Evolutionary conservation across 2,113 vertebrate species (phyloP).

Genomic region (Zootoca vivipara): DNA sequence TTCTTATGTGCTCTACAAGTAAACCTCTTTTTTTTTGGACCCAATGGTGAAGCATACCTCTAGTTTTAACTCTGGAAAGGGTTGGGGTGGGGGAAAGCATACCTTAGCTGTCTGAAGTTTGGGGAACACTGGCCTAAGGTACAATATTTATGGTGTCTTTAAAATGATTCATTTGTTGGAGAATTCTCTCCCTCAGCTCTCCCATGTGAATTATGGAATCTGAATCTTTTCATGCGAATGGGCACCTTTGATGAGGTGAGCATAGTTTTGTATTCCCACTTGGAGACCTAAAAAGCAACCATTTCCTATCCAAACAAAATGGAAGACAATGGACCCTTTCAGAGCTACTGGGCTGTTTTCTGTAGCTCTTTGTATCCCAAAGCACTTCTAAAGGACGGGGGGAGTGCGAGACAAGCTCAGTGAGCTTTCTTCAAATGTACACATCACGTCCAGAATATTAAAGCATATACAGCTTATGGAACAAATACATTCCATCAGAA

Average conservation of each 20-base stretch:
- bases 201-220: constrained; percentile 79
- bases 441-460: constrained; percentile 52
- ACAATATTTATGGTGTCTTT: constrained; percentile 76
- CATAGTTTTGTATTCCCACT: constrained; percentile 91
- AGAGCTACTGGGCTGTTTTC: constrained; percentile 71
- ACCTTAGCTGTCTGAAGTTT: neutral
- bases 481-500: constrained; percentile 48
- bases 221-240: constrained; percentile 82
- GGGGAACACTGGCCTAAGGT: constrained; percentile 48
- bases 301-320: constrained; percentile 91
- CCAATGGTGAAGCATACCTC: neutral
- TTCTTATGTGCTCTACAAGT: neutral
- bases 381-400: constrained; percentile 57
- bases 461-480: constrained; percentile 25
- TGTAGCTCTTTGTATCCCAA: constrained; percentile 76
- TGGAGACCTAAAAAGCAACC: constrained; percentile 89
- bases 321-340: constrained; percentile 90
- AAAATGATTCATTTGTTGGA: constrained; percentile 82
- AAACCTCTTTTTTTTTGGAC: neutral
- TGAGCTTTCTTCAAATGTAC: constrained; percentile 53
- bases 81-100: neutral
- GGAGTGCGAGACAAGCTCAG: constrained; percentile 56
- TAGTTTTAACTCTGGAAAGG: neutral
- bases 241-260: constrained; percentile 90
- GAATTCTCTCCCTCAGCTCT: constrained; percentile 71